Percentiles rank a stretch among this genome's conserved stretches.
These are phyloP conservation scores for Scaptomyza pallida DNA, from an alignment of 1,140 invertebrate genomes.

Conservation along the genomic window DNA sequence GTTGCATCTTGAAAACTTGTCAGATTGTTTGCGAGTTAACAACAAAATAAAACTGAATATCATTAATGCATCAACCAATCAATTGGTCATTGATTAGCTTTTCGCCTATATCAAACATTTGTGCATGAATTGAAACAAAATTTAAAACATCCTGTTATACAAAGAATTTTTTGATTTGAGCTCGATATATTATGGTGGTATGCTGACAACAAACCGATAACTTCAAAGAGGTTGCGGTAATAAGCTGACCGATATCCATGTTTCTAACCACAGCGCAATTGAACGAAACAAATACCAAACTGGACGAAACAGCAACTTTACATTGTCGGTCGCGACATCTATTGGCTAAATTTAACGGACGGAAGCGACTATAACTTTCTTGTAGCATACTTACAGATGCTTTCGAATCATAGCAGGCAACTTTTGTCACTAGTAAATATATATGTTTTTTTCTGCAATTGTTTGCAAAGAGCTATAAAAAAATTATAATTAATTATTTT, in stretches of 20 bases:
- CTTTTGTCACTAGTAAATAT: conserved; percentile 5
- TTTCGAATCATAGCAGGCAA: not conserved
- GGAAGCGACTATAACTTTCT: not conserved
- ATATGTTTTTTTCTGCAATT: no score
- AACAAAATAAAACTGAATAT: no score
- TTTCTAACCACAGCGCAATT: conserved; percentile 2
- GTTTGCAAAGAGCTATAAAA: no score
- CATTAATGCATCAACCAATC: no score
- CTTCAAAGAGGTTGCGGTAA: not conserved
- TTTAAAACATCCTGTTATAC: not conserved
- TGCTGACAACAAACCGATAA: not conserved
- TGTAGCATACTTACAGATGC: not conserved
- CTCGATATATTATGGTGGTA: not conserved
- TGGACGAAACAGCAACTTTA: not conserved
- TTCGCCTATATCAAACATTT: no score
- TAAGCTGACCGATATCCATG: not conserved
- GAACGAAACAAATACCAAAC: no score
- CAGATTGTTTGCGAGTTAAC: not conserved
- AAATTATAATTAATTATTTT: no score
- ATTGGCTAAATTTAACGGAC: not conserved
- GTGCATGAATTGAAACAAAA: no score
- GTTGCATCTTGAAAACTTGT: not conserved
- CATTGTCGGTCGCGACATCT: not conserved
- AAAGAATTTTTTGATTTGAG: not conserved
- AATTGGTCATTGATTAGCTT: no score